A percentile compares a stretch with the other conserved stretches of the same genome.
Evolutionary conservation across 2,797 vertebrate species (phyloP).

Genomic region (Pantherophis vulpinus): DNA sequence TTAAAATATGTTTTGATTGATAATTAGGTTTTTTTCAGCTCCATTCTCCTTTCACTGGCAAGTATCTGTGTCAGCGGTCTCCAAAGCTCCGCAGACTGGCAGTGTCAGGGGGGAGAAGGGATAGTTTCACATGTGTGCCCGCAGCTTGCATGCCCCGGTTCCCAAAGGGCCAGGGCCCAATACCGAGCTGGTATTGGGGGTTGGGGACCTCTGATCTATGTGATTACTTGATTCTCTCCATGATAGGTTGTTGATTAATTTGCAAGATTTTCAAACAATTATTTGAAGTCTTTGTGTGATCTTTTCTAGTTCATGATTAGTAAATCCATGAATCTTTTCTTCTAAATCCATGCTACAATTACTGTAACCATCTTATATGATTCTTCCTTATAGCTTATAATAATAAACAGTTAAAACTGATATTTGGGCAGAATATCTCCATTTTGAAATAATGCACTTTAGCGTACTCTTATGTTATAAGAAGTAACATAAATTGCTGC

Average conservation of each 20-base stretch:
- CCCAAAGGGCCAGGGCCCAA: background rate
- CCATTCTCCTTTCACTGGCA: background rate
- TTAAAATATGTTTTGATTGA: background rate
- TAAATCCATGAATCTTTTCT: background rate
- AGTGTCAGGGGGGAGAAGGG: too few species aligned
- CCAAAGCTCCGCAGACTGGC: background rate
- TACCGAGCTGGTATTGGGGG: background rate
- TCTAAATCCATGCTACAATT: background rate
- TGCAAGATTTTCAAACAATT: background rate
- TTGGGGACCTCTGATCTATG: background rate
- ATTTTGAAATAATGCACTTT: background rate
- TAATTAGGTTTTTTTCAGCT: background rate
- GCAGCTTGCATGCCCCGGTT: background rate
- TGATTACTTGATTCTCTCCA: background rate
- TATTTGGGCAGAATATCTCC: background rate
- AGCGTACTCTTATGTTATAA: background rate
- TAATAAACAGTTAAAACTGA: background rate
- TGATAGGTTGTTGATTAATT: background rate
- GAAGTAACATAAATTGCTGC: background rate
- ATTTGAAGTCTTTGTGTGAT: background rate
- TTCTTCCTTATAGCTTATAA: background rate
- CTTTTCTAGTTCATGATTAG: background rate
- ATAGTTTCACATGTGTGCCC: background rate
- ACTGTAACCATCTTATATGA: background rate
- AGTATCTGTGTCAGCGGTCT: background rate